Percentiles rank a stretch among this genome's conserved stretches.
Conservation (phyloP, 2,113 vertebrate genomes). For the Lathamus discolor region DNA sequence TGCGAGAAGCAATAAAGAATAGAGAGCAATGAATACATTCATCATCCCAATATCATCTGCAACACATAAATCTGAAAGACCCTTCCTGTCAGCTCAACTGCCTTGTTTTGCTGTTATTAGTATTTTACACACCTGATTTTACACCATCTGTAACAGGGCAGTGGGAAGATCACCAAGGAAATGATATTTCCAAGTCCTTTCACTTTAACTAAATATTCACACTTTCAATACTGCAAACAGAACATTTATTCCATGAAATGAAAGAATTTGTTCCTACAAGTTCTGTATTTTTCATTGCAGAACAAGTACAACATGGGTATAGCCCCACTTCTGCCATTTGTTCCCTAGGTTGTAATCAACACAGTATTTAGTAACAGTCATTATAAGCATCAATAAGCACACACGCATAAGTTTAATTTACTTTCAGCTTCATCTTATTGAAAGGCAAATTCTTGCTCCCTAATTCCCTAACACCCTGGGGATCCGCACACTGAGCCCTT, state of each 20-base stretch:
- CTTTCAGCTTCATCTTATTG: neutral
- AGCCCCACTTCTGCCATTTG: neutral
- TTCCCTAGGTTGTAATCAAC: neutral
- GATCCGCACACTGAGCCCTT: neutral
- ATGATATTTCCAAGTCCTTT: slow-evolving; percentile 61
- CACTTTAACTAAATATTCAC: slow-evolving; percentile 50
- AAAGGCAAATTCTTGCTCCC: neutral
- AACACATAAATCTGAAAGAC: slow-evolving; percentile 77
- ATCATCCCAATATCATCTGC: slow-evolving; percentile 77
- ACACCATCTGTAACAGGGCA: slow-evolving; percentile 53
- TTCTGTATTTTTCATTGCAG: slow-evolving; percentile 39
- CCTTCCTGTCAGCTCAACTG: slow-evolving; percentile 62
- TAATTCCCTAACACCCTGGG: neutral
- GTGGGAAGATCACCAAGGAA: slow-evolving; percentile 63
- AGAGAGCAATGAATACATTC: slow-evolving; percentile 66
- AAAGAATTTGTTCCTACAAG: slow-evolving; percentile 36
- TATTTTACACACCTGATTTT: slow-evolving; percentile 70
- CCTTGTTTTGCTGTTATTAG: neutral
- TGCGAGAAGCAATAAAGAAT: slow-evolving; percentile 70
- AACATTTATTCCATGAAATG: slow-evolving; percentile 46
- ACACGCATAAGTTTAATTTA: neutral
- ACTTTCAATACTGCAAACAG: slow-evolving; percentile 57
- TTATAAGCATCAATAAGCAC: neutral
- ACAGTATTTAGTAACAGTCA: neutral
- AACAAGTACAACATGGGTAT: neutral